These are phyloP conservation scores for Eospalax fontanierii DNA, from an alignment of 2,797 vertebrate species.

Conservation along the genomic window DNA sequence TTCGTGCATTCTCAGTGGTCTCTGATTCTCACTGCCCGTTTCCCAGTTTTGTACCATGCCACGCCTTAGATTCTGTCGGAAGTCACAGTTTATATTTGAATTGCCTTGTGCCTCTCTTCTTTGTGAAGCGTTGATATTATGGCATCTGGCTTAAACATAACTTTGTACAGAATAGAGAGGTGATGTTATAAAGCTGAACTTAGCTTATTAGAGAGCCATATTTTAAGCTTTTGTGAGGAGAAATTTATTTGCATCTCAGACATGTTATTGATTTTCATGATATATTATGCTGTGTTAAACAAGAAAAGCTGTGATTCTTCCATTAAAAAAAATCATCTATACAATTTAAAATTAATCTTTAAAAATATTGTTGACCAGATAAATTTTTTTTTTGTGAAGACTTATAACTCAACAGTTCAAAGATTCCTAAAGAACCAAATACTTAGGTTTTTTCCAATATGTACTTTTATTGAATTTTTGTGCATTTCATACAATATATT, in stretches of 20 bases:
- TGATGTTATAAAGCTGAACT: not conserved
- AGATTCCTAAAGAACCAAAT: not conserved
- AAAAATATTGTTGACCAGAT: not conserved
- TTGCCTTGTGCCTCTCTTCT: not conserved
- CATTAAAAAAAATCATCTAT: slow-evolving; percentile 1
- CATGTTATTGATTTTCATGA: slow-evolving; percentile 15
- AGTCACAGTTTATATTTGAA: not conserved
- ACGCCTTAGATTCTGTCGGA: not conserved
- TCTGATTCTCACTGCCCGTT: too few relatives aligned
- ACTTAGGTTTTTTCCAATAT: not conserved
- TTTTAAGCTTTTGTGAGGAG: slow-evolving; percentile 24
- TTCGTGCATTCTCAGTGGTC: not conserved
- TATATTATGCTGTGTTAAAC: not conserved
- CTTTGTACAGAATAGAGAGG: not conserved
- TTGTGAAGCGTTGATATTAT: not conserved
- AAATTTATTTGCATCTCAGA: slow-evolving; percentile 52
- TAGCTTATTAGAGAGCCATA: not conserved
- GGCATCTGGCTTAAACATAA: not conserved
- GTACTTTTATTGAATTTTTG: too few relatives aligned
- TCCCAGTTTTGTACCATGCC: too few relatives aligned
- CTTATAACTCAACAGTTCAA: not conserved
- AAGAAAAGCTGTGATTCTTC: not conserved
- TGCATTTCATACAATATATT: too few relatives aligned
- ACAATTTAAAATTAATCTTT: not conserved
- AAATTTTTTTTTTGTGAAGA: not conserved